Conservation (phyloP, 23 tunicate species). For the Trididemnum clinides region DNA sequence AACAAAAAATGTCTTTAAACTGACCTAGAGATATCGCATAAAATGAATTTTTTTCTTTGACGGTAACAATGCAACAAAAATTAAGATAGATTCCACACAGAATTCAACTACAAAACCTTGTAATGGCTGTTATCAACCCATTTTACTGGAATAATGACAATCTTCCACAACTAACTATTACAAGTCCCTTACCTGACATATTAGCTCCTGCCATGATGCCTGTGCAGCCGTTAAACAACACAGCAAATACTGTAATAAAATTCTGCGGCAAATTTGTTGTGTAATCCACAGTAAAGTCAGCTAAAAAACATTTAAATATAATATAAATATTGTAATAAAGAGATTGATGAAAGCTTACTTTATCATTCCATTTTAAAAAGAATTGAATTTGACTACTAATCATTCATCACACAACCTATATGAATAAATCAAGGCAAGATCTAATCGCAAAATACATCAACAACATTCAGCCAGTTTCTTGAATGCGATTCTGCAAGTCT, state of each 20-base stretch:
- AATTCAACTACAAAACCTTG: no score
- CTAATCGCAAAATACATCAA: background rate
- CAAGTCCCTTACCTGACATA: conserved; percentile 86
- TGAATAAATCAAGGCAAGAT: no score
- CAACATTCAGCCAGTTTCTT: background rate
- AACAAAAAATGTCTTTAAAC: no score
- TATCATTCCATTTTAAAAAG: no score
- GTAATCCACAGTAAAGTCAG: conserved; percentile 74
- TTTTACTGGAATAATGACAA: background rate
- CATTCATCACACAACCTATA: no score
- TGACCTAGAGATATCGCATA: no score
- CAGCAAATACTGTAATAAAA: conserved; percentile 94
- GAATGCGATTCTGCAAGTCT: background rate
- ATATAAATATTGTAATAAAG: background rate
- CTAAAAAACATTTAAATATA: conserved; percentile 30
- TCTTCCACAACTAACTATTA: background rate
- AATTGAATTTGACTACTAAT: no score
- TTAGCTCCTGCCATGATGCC: conserved; percentile 99
- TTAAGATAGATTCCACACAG: no score
- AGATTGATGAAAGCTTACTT: no score
- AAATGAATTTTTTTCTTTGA: no score
- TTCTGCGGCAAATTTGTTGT: conserved; percentile 56
- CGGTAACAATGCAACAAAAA: no score
- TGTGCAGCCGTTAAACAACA: conserved; percentile 96
- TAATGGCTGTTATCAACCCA: no score